Percentiles rank a stretch among this genome's conserved stretches.
phyloP scores from a whole-genome alignment of 1,140 invertebrate species.

The Euura saliciscinereae region DNA sequence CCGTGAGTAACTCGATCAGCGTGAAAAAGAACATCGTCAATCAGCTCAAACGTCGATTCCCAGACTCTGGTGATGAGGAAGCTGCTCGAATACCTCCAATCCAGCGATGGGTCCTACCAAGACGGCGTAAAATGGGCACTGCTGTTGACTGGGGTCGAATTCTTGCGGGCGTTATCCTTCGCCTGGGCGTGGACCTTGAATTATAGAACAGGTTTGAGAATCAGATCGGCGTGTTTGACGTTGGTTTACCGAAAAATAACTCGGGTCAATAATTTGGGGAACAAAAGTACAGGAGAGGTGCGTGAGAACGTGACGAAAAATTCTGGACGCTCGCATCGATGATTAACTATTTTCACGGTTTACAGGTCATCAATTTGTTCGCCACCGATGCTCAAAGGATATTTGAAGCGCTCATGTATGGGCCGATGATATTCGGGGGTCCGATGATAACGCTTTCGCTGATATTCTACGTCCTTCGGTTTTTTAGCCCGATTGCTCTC shows the following conservation, averaged over 20 bases:
- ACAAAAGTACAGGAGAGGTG: conserved; percentile 65
- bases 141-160: conserved; percentile 62
- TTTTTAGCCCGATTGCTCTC: too few species aligned
- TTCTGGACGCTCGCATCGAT: too few species aligned
- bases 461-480: too few species aligned
- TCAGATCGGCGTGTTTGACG: conserved; percentile 65
- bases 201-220: conserved; percentile 66
- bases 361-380: not conserved
- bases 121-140: conserved; percentile 62
- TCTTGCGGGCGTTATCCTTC: conserved; percentile 64
- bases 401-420: not conserved
- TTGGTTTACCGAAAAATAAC: conserved; percentile 72
- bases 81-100: conserved; percentile 61
- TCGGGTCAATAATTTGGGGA: conserved; percentile 61
- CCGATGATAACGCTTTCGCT: too few species aligned
- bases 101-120: conserved; percentile 44
- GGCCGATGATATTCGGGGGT: too few species aligned
- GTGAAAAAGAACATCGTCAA: too few species aligned
- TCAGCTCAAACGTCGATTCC: conserved; percentile 11
- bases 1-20: conserved; percentile 56
- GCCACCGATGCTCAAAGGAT: not conserved
- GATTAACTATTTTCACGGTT: too few species aligned
- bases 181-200: conserved; percentile 68
- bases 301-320: too few species aligned
- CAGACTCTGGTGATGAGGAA: conserved; percentile 67